Percentiles rank a stretch among this genome's conserved stretches.
These are phyloP conservation scores for Polietes domitor DNA, from an alignment of 2,888 invertebrate genomes.

Conservation along the genomic window DNA sequence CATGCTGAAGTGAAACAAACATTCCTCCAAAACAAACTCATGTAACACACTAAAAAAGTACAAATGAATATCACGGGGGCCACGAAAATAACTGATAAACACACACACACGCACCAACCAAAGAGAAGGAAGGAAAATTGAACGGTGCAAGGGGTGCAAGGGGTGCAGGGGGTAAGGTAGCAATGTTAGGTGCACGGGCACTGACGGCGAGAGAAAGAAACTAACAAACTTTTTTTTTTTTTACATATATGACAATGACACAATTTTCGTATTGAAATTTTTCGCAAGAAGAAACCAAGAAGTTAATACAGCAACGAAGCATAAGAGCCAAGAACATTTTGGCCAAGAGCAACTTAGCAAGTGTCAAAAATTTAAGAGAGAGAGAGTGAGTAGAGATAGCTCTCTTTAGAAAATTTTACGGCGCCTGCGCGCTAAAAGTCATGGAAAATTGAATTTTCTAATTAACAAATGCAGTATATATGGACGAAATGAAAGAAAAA, in stretches of 20 bases:
- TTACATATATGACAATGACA: constrained; percentile 63
- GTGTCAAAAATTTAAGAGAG: constrained; percentile 9
- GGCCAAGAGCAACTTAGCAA: background rate
- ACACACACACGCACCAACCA: too few relatives aligned
- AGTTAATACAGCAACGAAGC: constrained; percentile 7
- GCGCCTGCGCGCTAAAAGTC: constrained; percentile 62
- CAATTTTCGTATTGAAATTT: constrained; percentile 59
- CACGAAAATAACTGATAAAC: background rate
- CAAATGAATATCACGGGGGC: background rate
- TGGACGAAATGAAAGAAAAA: constrained; percentile 42
- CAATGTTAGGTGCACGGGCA: constrained; percentile 9
- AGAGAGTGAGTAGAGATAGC: background rate
- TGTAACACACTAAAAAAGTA: too few relatives aligned
- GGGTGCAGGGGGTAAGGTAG: background rate
- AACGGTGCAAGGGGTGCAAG: background rate
- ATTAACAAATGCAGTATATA: constrained; percentile 53
- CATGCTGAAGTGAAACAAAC: background rate
- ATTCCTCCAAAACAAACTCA: too few relatives aligned
- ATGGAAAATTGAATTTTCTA: constrained; percentile 65
- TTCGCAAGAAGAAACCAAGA: constrained; percentile 1
- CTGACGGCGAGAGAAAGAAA: background rate
- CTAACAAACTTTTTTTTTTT: too few relatives aligned
- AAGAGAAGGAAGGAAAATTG: background rate
- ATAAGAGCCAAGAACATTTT: background rate
- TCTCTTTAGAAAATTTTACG: background rate